phyloP scores from a whole-genome alignment of 2,888 invertebrate species.

The Alcis repandata region DNA sequence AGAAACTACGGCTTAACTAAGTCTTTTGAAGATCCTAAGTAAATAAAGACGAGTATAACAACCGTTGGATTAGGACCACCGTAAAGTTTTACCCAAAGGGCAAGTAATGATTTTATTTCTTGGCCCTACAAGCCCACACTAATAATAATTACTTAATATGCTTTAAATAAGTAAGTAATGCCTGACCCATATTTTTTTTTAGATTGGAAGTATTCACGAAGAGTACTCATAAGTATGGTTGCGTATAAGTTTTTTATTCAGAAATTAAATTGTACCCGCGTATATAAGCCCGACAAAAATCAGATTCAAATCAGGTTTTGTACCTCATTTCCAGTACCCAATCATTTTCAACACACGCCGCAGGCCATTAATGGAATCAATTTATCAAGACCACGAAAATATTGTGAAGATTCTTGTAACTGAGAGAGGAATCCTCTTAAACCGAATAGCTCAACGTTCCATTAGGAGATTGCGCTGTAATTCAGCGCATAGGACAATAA shows the following conservation, averaged over 20 bases:
- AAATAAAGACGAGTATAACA: slow-evolving; percentile 34
- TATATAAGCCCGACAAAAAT: slow-evolving; percentile 3
- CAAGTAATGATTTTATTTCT: slow-evolving; percentile 30
- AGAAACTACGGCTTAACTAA: slow-evolving; percentile 29
- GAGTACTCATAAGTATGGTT: not conserved
- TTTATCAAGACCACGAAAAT: slow-evolving; percentile 56
- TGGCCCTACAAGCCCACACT: slow-evolving; percentile 7
- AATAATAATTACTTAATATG: slow-evolving; percentile 1
- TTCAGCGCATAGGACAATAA: slow-evolving; percentile 42
- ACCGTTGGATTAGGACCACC: slow-evolving; percentile 28
- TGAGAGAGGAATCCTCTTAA: slow-evolving; percentile 33
- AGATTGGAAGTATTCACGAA: not conserved
- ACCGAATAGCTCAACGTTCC: slow-evolving; percentile 43
- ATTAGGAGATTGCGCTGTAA: slow-evolving; percentile 60
- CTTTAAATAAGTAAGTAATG: slow-evolving; percentile 13
- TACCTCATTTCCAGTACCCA: slow-evolving; percentile 25
- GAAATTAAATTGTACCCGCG: too few species aligned
- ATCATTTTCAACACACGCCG: slow-evolving; percentile 36
- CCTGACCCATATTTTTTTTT: slow-evolving; percentile 5
- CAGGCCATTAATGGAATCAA: slow-evolving; percentile 56
- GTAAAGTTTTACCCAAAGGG: slow-evolving; percentile 26
- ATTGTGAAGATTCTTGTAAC: slow-evolving; percentile 38
- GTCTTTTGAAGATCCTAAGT: slow-evolving; percentile 39
- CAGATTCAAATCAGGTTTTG: slow-evolving; percentile 8
- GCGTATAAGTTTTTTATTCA: too few species aligned